Evolutionary conservation across 2,888 invertebrate genomes (phyloP).

Genomic region (Cephus pygmeus): DNA sequence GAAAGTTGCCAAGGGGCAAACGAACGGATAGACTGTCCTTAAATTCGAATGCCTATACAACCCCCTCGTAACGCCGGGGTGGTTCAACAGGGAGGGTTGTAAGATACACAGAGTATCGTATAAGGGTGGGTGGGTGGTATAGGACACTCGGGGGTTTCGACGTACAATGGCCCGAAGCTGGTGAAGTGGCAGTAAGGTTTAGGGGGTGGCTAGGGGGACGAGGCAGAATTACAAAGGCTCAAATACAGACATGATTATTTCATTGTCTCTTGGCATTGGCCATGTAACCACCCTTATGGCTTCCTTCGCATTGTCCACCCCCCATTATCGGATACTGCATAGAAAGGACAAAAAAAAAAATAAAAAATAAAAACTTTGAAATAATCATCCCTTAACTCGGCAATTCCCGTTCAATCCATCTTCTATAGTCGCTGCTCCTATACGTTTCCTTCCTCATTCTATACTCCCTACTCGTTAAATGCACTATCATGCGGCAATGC

Average conservation of each 20-base stretch:
- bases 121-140: slow-evolving; percentile 9
- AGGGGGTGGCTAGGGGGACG: slow-evolving; percentile 4
- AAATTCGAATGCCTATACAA: slow-evolving; percentile 16
- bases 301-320: neutral
- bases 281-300: neutral
- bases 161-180: slow-evolving; percentile 24
- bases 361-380: neutral
- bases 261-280: slow-evolving; percentile 1
- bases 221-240: neutral
- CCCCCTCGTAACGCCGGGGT: slow-evolving; percentile 32
- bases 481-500: neutral
- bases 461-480: neutral
- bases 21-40: neutral
- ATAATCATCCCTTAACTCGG: neutral
- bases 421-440: neutral
- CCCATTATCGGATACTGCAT: neutral
- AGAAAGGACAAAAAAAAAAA: too few relatives aligned
- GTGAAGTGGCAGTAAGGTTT: slow-evolving; percentile 25
- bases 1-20: neutral
- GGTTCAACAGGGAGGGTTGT: slow-evolving; percentile 24
- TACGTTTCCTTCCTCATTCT: neutral
- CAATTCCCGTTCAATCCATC: neutral
- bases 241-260: slow-evolving; percentile 4
- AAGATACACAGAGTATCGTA: slow-evolving; percentile 18
- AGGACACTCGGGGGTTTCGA: slow-evolving; percentile 1